These are phyloP conservation scores for Siphlonurus alternatus DNA, from an alignment of 2,888 invertebrate species.

Conservation along the genomic window DNA sequence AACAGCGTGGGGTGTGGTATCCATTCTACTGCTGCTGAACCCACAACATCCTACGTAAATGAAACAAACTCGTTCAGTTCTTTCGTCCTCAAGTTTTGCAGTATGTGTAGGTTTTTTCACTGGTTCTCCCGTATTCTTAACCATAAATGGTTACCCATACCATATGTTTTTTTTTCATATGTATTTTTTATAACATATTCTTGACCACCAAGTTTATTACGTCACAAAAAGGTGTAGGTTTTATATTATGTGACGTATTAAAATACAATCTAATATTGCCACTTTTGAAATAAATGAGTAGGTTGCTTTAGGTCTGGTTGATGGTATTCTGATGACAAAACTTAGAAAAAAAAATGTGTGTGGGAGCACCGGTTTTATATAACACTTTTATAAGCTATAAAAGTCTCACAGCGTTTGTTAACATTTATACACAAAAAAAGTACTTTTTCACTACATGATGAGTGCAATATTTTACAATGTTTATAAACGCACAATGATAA, in stretches of 20 bases:
- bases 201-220: not conserved
- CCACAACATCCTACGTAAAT: too few relatives aligned
- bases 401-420: too few relatives aligned
- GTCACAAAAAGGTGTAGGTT: not conserved
- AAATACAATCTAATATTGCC: not conserved
- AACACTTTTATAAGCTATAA: too few relatives aligned
- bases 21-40: not conserved
- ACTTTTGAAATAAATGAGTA: not conserved
- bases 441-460: too few relatives aligned
- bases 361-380: not conserved
- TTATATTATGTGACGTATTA: not conserved
- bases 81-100: not conserved
- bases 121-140: not conserved
- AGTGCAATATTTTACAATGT: too few relatives aligned
- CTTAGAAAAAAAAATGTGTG: too few relatives aligned
- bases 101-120: not conserved
- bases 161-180: too few relatives aligned
- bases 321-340: too few relatives aligned
- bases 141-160: not conserved
- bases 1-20: not conserved
- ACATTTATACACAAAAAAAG: too few relatives aligned
- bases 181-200: too few relatives aligned
- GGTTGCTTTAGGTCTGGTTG: not conserved
- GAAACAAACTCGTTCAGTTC: too few relatives aligned
- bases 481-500: too few relatives aligned